Conservation (phyloP, 2,888 invertebrate genomes). For the Agrotis clavis region DNA sequence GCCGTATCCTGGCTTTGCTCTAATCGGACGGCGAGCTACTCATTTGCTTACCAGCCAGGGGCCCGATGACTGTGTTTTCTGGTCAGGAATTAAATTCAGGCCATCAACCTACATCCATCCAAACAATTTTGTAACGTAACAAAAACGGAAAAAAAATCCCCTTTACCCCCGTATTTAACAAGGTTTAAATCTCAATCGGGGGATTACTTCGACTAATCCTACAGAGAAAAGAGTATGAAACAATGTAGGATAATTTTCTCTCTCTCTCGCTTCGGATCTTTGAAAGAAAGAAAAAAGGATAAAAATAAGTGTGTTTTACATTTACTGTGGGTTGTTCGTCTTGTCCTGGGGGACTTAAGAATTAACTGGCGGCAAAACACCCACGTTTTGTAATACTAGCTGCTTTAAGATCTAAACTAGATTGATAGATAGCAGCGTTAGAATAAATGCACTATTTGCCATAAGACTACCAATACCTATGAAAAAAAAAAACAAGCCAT, state of each 20-base stretch:
- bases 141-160: neutral
- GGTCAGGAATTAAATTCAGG: no score
- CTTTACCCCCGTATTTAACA: neutral
- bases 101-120: no score
- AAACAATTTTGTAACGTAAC: neutral
- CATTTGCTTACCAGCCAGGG: no score
- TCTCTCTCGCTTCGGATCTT: neutral
- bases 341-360: slow-evolving; percentile 25
- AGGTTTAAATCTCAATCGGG: neutral
- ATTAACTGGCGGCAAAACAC: slow-evolving; percentile 37
- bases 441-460: no score
- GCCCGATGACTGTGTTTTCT: no score
- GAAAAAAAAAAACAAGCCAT: no score
- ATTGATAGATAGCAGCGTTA: no score
- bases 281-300: slow-evolving; percentile 22
- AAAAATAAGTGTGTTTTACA: slow-evolving; percentile 29
- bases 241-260: neutral
- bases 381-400: slow-evolving; percentile 3
- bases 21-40: no score
- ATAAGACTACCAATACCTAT: no score
- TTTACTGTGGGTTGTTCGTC: slow-evolving; percentile 30
- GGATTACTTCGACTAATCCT: neutral
- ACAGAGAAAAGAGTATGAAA: neutral
- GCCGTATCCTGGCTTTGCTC: no score
- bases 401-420: neutral